A percentile compares a stretch with the other conserved stretches of the same genome.
Evolutionary conservation across 2,113 vertebrate species (phyloP).

Genomic region (Festucalex cinctus): DNA sequence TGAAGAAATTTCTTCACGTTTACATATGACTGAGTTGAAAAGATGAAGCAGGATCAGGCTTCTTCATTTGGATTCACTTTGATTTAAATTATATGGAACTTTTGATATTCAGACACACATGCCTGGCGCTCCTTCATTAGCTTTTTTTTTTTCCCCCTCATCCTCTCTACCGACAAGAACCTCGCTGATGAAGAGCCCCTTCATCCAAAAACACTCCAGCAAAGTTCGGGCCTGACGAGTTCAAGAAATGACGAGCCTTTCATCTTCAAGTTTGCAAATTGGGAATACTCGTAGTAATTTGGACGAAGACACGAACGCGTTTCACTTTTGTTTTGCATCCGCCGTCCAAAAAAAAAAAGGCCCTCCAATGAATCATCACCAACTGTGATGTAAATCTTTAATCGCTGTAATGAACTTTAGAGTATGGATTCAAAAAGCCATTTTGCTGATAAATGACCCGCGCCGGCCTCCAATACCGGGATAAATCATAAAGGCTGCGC

Average conservation of each 20-base stretch:
- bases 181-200: slow-evolving; percentile 19
- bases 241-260: slow-evolving; percentile 30
- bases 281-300: slow-evolving; percentile 18
- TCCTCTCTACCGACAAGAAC: slow-evolving; percentile 11
- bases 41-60: not conserved
- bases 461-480: slow-evolving; percentile 51
- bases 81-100: not conserved
- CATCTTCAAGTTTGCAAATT: slow-evolving; percentile 36
- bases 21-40: not conserved
- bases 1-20: not conserved
- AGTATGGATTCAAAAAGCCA: slow-evolving; percentile 69
- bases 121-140: slow-evolving; percentile 15
- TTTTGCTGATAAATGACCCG: slow-evolving; percentile 68
- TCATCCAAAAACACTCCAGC: slow-evolving; percentile 11
- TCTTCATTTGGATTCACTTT: not conserved
- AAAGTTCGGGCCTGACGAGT: slow-evolving; percentile 30
- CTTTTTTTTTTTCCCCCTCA: not conserved
- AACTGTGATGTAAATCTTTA: slow-evolving; percentile 68
- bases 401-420: slow-evolving; percentile 72
- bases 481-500: slow-evolving; percentile 63
- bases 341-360: slow-evolving; percentile 53
- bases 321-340: slow-evolving; percentile 34
- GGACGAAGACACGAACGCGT: slow-evolving; percentile 7
- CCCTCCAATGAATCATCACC: slow-evolving; percentile 70
- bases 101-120: not conserved